A percentile compares a stretch with the other conserved stretches of the same genome.
Evolutionary conservation across 2,113 vertebrate genomes (phyloP).

Genomic region (Abramis brama): DNA sequence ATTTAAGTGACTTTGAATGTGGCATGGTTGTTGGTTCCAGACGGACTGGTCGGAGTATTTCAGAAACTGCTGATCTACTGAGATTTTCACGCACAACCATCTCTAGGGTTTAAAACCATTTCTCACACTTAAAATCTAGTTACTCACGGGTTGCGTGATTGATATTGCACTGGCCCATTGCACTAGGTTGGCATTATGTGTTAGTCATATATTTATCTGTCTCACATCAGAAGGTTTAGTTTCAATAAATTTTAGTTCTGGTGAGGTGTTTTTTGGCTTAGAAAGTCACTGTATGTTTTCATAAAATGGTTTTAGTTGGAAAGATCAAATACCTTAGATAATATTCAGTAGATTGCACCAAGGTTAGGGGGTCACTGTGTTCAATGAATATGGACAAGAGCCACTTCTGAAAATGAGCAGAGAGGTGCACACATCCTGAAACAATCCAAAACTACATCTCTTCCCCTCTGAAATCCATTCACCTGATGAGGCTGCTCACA

Average conservation of each 20-base stretch:
- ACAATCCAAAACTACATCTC: slow-evolving; percentile 2
- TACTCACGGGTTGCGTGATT: neutral
- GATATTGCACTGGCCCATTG: neutral
- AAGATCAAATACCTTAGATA: neutral
- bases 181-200: neutral
- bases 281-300: neutral
- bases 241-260: neutral
- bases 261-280: neutral
- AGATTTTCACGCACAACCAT: no score
- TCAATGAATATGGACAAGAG: slow-evolving; percentile 2
- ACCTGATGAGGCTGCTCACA: neutral
- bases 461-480: slow-evolving; percentile 4
- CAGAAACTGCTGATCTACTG: no score
- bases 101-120: neutral
- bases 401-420: neutral
- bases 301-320: neutral
- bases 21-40: no score
- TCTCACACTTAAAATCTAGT: neutral
- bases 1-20: no score
- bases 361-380: neutral
- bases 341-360: neutral
- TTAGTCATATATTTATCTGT: neutral
- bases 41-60: no score
- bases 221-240: neutral
- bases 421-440: neutral